These are phyloP conservation scores for Hemiscyllium ocellatum DNA, from an alignment of 2,113 vertebrate genomes.

Conservation along the genomic window DNA sequence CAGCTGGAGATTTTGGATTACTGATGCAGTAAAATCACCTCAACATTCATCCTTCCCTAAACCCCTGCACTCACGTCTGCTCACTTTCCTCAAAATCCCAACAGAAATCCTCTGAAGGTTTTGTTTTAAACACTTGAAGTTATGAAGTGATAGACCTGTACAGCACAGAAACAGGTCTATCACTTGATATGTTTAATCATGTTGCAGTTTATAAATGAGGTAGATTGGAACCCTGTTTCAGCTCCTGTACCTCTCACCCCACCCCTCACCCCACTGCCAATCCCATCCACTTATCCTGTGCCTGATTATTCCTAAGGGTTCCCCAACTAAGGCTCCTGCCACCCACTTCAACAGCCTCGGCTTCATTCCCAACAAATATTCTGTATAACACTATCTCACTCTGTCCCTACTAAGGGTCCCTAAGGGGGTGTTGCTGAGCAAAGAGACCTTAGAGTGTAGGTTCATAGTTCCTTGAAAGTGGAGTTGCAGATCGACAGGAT, in stretches of 20 bases:
- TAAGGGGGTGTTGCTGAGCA: no score
- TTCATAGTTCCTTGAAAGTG: no score
- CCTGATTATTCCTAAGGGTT: not conserved
- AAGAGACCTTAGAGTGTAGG: no score
- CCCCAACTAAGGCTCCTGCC: not conserved
- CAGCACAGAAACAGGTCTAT: no score
- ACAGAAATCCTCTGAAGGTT: not conserved
- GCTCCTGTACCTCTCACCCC: not conserved
- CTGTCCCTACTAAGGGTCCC: no score
- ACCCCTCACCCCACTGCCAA: not conserved
- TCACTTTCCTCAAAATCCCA: not conserved
- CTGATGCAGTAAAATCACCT: no score
- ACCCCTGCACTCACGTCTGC: not conserved
- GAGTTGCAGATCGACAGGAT: no score
- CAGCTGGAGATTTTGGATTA: no score
- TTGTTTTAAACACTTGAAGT: not conserved
- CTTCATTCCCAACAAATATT: not conserved
- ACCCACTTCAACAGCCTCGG: not conserved
- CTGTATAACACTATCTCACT: not conserved
- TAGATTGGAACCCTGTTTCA: not conserved
- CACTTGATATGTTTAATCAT: not conserved
- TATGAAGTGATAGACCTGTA: no score
- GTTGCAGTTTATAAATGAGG: not conserved
- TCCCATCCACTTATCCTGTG: not conserved
- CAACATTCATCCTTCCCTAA: not conserved